These are phyloP conservation scores for Galaxea fascicularis DNA, from an alignment of 92 coral and sea anemone genomes.

Conservation along the genomic window DNA sequence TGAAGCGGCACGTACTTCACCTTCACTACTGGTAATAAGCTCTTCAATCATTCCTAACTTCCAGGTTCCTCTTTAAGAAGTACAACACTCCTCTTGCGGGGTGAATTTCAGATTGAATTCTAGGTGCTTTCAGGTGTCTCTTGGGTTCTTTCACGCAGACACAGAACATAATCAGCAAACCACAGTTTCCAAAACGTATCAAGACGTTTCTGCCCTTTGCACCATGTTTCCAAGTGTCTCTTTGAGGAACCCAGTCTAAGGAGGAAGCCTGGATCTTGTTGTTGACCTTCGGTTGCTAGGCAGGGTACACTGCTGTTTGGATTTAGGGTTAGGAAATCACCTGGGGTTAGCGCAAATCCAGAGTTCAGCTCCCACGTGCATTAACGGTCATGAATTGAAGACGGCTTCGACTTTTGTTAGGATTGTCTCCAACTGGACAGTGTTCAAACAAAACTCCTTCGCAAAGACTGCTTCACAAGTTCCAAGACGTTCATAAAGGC, in stretches of 20 bases:
- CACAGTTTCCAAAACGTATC: too few relatives aligned
- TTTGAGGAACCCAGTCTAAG: too few relatives aligned
- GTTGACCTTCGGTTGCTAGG: too few relatives aligned
- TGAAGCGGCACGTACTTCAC: constrained; percentile 11
- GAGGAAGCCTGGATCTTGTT: too few relatives aligned
- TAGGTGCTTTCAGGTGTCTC: too few relatives aligned
- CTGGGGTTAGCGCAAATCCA: constrained; percentile 26
- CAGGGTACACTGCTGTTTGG: constrained; percentile 37
- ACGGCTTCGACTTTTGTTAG: constrained; percentile 5
- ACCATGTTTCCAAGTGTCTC: too few relatives aligned
- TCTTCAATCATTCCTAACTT: not conserved
- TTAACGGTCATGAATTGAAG: constrained; percentile 10
- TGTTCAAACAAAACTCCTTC: constrained; percentile 6
- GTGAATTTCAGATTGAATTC: not conserved
- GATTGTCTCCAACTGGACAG: not conserved
- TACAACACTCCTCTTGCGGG: constrained; percentile 23
- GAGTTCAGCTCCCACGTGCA: constrained; percentile 37
- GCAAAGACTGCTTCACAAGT: constrained; percentile 6
- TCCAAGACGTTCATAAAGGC: constrained; percentile 10
- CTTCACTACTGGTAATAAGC: constrained; percentile 20
- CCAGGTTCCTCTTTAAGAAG: too few relatives aligned
- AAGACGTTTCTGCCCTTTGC: too few relatives aligned
- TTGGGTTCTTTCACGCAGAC: too few relatives aligned
- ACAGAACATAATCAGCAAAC: too few relatives aligned
- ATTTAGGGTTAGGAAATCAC: constrained; percentile 29